Base-by-base conservation (phyloP, 2,888 invertebrate species). In the Brachycybe producta region DNA sequence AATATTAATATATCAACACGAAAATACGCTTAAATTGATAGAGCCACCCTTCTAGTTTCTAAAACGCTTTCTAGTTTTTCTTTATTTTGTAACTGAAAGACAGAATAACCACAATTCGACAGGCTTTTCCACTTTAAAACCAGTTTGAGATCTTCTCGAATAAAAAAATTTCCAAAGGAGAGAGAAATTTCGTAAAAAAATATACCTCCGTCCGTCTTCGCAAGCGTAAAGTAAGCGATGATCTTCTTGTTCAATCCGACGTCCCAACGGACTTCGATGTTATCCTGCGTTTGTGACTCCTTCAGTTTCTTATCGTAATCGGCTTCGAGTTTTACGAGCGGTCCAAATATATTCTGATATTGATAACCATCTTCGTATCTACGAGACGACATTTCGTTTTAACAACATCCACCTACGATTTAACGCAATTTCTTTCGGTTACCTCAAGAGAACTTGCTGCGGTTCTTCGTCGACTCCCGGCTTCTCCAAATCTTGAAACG, bases 341-440 rank as follows among this genome's bases (percentile, higher is more conserved):
- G 97, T 0, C 91, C 91, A 70, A 98, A 97, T 53, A 97, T 90
- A 66, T 94, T 92, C 67, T 94, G 92, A 65, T 99, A 99, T 66
- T 98, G 97, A 68, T 94, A 97, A 8, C 97, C 98, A 72, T 98
- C 97, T 68, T 97, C 95, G 64, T 98, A 98, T 57, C 94, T 77
- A 32, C 11, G 32, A n/a, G 32, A 32, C 32, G 32, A 32, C 7
- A 15, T 40, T 27, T 13, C 4, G 21, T 42, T 23, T 23, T 8
- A 41, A 34, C 15, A 26, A 26, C 13, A 23, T 21, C 19, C 8
- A 2, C 15, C 8, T 26, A 27, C 8, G 7, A 13, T 24, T n/a
- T 2, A 30, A 13, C 13, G 3, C 32, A 44, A 19, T 28, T 46
- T 35, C n/a, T 23, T 34, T 21, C 38, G 19, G 4, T 3, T 38